A percentile compares a stretch with the other conserved stretches of the same genome.
phyloP scores from a whole-genome alignment of 2,113 vertebrate species.

The Tyrannus savana region DNA sequence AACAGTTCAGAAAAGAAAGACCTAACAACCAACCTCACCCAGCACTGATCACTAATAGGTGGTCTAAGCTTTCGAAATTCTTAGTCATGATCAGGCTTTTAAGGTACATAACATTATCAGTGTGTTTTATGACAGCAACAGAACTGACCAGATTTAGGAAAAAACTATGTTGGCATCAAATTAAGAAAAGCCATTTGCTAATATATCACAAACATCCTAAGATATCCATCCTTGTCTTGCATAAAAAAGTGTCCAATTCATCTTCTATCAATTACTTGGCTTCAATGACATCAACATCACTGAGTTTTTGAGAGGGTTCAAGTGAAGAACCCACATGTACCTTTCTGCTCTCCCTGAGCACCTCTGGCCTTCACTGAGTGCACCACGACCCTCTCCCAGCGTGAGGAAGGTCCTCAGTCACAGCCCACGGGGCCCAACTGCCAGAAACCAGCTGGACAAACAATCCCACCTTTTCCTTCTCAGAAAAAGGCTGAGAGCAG shows the following conservation, averaged over 20 bases:
- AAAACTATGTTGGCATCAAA: background rate
- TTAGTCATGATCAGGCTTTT: background rate
- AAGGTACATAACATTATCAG: background rate
- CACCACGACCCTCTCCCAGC: background rate
- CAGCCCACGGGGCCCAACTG: background rate
- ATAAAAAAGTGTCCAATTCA: background rate
- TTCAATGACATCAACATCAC: background rate
- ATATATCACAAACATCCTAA: background rate
- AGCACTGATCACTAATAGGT: background rate
- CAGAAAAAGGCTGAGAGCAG: background rate
- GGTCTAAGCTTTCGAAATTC: background rate
- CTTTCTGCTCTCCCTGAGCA: background rate
- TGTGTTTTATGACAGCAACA: background rate
- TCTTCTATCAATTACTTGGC: background rate
- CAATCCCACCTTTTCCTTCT: background rate
- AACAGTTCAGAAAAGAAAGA: background rate
- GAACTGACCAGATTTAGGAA: background rate
- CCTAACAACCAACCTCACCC: background rate
- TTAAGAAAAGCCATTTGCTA: background rate
- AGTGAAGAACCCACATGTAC: accelerated
- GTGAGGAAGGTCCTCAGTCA: background rate
- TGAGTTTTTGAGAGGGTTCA: accelerated
- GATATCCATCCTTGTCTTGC: background rate
- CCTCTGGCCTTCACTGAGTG: background rate
- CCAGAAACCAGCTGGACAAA: background rate